Evolutionary conservation across 2,888 invertebrate species (phyloP).

Genomic region (Bombylius discolor): DNA sequence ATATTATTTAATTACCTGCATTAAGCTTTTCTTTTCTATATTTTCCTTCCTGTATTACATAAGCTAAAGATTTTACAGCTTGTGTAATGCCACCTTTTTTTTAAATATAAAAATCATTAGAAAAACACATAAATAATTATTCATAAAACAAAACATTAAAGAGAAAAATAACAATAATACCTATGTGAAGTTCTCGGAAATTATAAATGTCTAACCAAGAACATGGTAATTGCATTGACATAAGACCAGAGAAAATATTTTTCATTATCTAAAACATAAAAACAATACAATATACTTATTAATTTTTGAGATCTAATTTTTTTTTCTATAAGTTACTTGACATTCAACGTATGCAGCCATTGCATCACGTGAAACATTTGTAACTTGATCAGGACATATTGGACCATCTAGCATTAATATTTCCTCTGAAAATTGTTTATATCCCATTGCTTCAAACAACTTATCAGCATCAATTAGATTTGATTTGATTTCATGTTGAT

Average conservation of each 20-base stretch:
- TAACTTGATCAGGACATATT: constrained; percentile 68
- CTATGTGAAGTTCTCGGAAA: constrained; percentile 30
- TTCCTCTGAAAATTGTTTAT: constrained; percentile 45
- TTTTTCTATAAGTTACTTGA: constrained; percentile 42
- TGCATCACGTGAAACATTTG: constrained; percentile 68
- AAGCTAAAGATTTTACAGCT: constrained; percentile 27
- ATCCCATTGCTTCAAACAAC: constrained; percentile 73
- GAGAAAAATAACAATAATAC: constrained; percentile 12
- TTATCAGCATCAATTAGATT: constrained; percentile 65
- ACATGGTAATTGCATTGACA: constrained; percentile 41
- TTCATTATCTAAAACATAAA: constrained; percentile 51
- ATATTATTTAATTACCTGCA: constrained; percentile 10
- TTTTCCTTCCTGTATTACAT: constrained; percentile 25
- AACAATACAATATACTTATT: not conserved
- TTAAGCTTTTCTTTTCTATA: constrained; percentile 24
- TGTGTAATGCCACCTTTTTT: constrained; percentile 24
- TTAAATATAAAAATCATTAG: constrained; percentile 1
- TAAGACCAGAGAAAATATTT: constrained; percentile 55
- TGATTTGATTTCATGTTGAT: constrained; percentile 73
- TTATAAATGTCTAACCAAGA: constrained; percentile 53
- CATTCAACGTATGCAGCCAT: constrained; percentile 79
- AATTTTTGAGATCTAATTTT: not conserved
- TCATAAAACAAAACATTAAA: not conserved
- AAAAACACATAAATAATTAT: too few relatives aligned
- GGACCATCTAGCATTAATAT: constrained; percentile 54